These are phyloP conservation scores for Forficula auricularia DNA, from an alignment of 1,140 invertebrate genomes.

Conservation along the genomic window DNA sequence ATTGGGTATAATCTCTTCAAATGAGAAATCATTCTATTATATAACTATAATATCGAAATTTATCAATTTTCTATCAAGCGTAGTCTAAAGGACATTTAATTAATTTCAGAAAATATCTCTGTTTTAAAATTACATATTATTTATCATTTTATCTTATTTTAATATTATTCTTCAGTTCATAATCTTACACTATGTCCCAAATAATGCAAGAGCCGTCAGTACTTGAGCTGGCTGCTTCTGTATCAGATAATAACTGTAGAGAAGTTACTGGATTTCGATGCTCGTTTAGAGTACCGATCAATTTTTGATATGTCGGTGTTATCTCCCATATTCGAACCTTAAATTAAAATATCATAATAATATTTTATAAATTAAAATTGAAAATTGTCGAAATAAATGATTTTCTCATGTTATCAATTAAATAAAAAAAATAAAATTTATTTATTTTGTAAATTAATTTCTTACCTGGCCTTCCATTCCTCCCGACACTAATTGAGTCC, in stretches of 20 bases:
- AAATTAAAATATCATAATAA: too few relatives aligned
- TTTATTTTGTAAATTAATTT: conserved; percentile 14
- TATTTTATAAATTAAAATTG: conserved; percentile 1
- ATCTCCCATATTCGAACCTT: conserved; percentile 60
- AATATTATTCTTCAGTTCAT: too few relatives aligned
- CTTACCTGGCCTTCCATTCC: conserved; percentile 68
- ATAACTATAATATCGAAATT: too few relatives aligned
- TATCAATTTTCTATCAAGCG: too few relatives aligned
- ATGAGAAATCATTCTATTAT: too few relatives aligned
- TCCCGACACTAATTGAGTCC: conserved; percentile 58
- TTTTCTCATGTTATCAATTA: neutral
- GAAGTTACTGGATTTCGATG: conserved; percentile 73
- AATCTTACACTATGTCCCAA: conserved; percentile 58
- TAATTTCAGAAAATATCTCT: too few relatives aligned
- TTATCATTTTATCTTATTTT: too few relatives aligned
- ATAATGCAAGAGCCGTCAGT: conserved; percentile 81
- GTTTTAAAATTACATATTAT: too few relatives aligned
- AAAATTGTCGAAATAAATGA: conserved; percentile 2
- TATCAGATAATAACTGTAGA: conserved; percentile 58
- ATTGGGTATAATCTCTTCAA: too few relatives aligned
- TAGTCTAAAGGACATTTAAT: too few relatives aligned
- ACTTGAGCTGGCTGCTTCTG: conserved; percentile 67
- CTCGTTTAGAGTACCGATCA: conserved; percentile 62
- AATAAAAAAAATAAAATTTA: conserved; percentile 3
- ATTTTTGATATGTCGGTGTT: conserved; percentile 37